phyloP scores from a whole-genome alignment of 2,113 vertebrate genomes.

The Naja naja region DNA sequence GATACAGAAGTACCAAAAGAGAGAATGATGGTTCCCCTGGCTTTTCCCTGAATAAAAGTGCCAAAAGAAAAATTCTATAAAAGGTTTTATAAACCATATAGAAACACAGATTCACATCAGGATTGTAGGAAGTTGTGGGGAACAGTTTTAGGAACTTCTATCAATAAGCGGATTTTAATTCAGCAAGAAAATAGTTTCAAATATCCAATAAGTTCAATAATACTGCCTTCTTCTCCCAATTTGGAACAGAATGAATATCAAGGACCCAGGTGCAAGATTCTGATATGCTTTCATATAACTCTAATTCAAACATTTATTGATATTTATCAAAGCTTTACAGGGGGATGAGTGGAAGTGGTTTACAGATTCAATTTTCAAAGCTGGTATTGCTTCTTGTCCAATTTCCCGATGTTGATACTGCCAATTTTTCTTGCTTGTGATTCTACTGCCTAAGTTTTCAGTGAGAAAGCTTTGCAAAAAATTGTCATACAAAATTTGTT shows the following conservation, averaged over 20 bases:
- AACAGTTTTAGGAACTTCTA: background rate
- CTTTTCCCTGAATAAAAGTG: background rate
- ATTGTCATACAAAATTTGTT: background rate
- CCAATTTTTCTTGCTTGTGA: background rate
- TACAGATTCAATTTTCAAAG: background rate
- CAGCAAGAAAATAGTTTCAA: background rate
- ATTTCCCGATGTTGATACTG: background rate
- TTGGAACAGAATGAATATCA: background rate
- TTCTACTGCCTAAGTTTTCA: background rate
- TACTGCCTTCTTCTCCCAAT: background rate
- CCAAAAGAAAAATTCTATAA: background rate
- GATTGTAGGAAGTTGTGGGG: background rate
- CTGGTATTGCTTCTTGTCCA: background rate
- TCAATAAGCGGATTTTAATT: background rate
- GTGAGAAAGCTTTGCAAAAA: background rate
- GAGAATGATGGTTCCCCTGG: background rate
- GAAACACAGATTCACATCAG: background rate
- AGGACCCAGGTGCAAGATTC: background rate
- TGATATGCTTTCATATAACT: background rate
- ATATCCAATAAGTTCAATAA: background rate
- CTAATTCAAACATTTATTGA: background rate
- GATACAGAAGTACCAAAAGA: background rate
- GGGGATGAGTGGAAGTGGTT: background rate
- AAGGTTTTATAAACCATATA: background rate
- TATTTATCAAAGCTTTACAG: background rate